Base-by-base conservation (phyloP, 1,140 invertebrate genomes). In the Euwallacea fornicatus region DNA sequence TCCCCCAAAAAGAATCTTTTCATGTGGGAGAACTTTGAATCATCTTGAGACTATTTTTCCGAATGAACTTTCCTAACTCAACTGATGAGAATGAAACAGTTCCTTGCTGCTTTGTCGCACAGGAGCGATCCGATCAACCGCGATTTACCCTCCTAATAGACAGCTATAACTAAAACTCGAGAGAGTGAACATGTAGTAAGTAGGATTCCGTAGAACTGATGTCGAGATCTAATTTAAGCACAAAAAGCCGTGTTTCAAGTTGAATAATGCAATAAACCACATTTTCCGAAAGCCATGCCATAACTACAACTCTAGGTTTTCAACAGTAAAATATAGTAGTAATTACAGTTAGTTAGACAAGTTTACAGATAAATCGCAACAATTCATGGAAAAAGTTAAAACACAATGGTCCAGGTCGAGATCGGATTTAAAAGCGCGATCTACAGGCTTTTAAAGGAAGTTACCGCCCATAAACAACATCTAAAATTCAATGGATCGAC, bases 381-480 rank as follows among this genome's bases (percentile, higher is more conserved):
- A 33, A 33, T 33, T 33, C 21, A 33, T 33, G 21, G 21, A 33
- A 33, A 33, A 33, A 33, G 21, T 33, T 33, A 33, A 33, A 33
- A 33, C 21, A 33, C 21, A 33, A 33, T 33, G 21, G 21, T 33
- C 21, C 21, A 33, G 21, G 21, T 33, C 21, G 21, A 33, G 21
- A 33, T 33, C 21, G 21, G 21, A 33, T 33, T 33, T 33, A 33
- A 64, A 73, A 63, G 67, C 75, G 72, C 71, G 74, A 61, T 76
- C 77, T 75, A 76, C 71, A 73, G 74, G 77, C 75, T 75, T 76
- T 74, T 65, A 74, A 68, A 73, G 72, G 74, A 72, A 67, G 66
- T 63, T 74, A 76, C 71, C 76, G 13, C 55, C 55, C 55, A 33
- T 15, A 4, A 33, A 33, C 21, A 33, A 33, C 21, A 33, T 33